Percentiles rank a stretch among this genome's conserved stretches.
Conservation (phyloP, 2,797 vertebrate genomes). For the Hipposideros larvatus region DNA sequence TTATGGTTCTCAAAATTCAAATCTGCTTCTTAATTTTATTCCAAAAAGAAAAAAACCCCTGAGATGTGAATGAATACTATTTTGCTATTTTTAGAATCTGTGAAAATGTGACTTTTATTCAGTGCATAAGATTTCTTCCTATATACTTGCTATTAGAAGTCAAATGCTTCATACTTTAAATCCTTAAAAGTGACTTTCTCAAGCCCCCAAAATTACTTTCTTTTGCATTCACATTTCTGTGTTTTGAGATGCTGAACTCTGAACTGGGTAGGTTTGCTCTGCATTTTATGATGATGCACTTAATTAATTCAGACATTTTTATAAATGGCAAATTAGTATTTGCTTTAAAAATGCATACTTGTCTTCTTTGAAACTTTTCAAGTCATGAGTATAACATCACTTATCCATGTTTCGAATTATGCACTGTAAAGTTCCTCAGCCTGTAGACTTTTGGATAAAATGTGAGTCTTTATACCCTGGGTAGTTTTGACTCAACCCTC, state of each 20-base stretch:
- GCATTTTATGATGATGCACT: background rate
- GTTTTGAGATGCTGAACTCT: slow-evolving; percentile 1
- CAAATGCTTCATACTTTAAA: slow-evolving; percentile 64
- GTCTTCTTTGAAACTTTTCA: slow-evolving; percentile 21
- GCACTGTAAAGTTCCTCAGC: background rate
- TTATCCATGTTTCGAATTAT: background rate
- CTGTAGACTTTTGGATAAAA: background rate
- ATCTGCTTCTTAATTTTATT: slow-evolving; percentile 49
- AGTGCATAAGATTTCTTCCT: slow-evolving; percentile 41
- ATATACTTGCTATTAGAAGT: slow-evolving; percentile 43
- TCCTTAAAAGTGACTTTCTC: slow-evolving; percentile 50
- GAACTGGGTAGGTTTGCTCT: background rate
- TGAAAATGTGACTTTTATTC: slow-evolving; percentile 59
- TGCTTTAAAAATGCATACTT: background rate
- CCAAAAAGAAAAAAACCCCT: background rate
- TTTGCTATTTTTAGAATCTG: slow-evolving; percentile 69
- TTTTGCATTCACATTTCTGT: slow-evolving; percentile 17
- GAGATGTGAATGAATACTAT: slow-evolving; percentile 64
- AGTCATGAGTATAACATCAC: background rate
- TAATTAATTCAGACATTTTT: slow-evolving; percentile 37
- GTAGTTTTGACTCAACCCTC: background rate
- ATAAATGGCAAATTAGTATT: slow-evolving; percentile 4
- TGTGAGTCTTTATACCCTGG: background rate
- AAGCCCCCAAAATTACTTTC: background rate
- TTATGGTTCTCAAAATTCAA: slow-evolving; percentile 23